Evolutionary conservation across 1,140 invertebrate species (phyloP).

Genomic region (Cydia fagiglandana): DNA sequence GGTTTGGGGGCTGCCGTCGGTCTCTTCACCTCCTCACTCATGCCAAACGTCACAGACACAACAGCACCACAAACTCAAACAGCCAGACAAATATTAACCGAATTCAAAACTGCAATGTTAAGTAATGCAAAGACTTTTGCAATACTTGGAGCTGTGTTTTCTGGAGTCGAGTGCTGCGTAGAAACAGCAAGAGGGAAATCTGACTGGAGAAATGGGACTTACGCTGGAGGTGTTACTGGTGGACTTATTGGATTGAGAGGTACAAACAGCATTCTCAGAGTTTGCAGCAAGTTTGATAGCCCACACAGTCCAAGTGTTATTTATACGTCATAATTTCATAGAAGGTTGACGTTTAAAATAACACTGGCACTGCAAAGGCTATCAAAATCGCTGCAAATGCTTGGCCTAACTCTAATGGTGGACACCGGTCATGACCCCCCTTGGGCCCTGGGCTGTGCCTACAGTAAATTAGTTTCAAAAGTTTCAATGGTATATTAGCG

Average conservation of each 20-base stretch:
- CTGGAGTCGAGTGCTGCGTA: slow-evolving; percentile 94
- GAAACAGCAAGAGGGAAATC: slow-evolving; percentile 95
- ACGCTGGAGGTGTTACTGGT: slow-evolving; percentile 95
- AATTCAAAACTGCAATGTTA: slow-evolving; percentile 95
- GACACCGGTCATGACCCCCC: too few relatives aligned
- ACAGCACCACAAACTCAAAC: slow-evolving; percentile 90
- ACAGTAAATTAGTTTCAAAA: too few relatives aligned
- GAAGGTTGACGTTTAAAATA: too few relatives aligned
- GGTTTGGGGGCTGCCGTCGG: slow-evolving; percentile 96
- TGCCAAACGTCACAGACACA: slow-evolving; percentile 88
- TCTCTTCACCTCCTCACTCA: slow-evolving; percentile 96
- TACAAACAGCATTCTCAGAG: slow-evolving; percentile 60
- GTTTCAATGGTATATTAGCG: too few relatives aligned
- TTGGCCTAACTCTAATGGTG: too few relatives aligned
- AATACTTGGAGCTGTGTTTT: slow-evolving; percentile 94
- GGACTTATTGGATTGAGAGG: slow-evolving; percentile 96
- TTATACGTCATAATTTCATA: too few relatives aligned
- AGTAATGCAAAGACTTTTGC: slow-evolving; percentile 99
- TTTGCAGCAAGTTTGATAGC: too few relatives aligned
- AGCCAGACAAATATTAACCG: slow-evolving; percentile 89
- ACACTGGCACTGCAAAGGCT: too few relatives aligned
- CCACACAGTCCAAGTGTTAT: too few relatives aligned
- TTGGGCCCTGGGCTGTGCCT: too few relatives aligned
- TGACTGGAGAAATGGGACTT: slow-evolving; percentile 98
- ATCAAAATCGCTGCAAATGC: too few relatives aligned